Conservation (phyloP, 1,140 invertebrate genomes). For the Eulimnadia texana region DNA sequence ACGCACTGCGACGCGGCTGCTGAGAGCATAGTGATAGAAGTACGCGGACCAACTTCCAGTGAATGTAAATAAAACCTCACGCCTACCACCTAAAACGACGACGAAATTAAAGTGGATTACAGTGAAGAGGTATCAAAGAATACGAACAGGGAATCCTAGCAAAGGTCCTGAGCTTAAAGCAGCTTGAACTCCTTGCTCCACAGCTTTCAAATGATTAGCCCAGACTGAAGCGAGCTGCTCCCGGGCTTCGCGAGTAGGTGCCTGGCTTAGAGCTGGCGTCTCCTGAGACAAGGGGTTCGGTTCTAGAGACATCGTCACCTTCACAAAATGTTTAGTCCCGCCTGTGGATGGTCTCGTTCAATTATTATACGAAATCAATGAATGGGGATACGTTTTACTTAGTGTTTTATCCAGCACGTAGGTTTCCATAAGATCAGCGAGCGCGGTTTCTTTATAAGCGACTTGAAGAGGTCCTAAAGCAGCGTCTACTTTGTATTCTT, state of each 20-base stretch:
- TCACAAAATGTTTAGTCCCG: constrained; percentile 18
- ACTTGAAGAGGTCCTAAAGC: constrained; percentile 90
- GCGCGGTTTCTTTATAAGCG: constrained; percentile 71
- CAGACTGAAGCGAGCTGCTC: constrained; percentile 44
- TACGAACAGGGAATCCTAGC: constrained; percentile 44
- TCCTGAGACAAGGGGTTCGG: constrained; percentile 10
- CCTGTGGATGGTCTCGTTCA: neutral
- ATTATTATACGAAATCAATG: constrained; percentile 11
- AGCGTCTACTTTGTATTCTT: constrained; percentile 83
- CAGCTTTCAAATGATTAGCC: constrained; percentile 39
- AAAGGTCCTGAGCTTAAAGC: constrained; percentile 55
- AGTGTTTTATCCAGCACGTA: constrained; percentile 41
- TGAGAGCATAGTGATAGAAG: constrained; percentile 58
- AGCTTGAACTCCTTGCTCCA: constrained; percentile 27
- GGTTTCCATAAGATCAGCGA: constrained; percentile 33
- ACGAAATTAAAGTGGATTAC: constrained; percentile 4
- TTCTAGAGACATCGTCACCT: constrained; percentile 16
- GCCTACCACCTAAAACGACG: constrained; percentile 45
- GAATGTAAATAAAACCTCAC: constrained; percentile 59
- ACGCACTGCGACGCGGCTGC: constrained; percentile 64
- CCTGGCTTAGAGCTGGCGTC: constrained; percentile 8
- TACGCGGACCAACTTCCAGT: constrained; percentile 50
- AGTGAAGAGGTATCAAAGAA: neutral
- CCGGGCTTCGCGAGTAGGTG: constrained; percentile 35
- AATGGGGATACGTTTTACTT: constrained; percentile 3